phyloP scores from a whole-genome alignment of 2,113 vertebrate genomes.

The Scatophagus argus region DNA sequence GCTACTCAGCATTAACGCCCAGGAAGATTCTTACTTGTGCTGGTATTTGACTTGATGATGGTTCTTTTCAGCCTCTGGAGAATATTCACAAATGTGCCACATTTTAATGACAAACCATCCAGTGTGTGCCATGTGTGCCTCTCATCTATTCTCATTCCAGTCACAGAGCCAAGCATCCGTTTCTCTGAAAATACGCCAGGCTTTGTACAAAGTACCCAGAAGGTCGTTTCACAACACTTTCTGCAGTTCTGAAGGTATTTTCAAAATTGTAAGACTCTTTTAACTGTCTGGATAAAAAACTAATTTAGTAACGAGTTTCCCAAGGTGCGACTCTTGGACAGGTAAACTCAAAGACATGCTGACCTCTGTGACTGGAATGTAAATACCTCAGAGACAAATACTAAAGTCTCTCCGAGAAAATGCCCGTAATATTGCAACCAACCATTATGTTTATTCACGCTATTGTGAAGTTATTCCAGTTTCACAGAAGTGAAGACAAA shows the following conservation, averaged over 20 bases:
- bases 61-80: background rate
- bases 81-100: background rate
- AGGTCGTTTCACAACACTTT: background rate
- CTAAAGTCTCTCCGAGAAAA: too few relatives aligned
- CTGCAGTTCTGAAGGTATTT: slow-evolving; percentile 2
- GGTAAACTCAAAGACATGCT: background rate
- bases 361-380: slow-evolving; percentile 2
- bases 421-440: background rate
- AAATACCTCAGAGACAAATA: background rate
- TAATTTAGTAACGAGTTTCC: too few relatives aligned
- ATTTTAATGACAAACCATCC: background rate
- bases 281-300: slow-evolving; percentile 11
- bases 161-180: background rate
- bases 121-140: too few relatives aligned
- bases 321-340: too few relatives aligned
- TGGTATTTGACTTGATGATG: background rate
- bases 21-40: background rate
- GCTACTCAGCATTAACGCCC: background rate
- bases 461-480: background rate
- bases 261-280: slow-evolving; percentile 19
- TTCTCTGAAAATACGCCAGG: background rate
- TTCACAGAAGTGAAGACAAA: background rate
- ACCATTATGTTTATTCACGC: background rate
- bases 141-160: background rate
- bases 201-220: slow-evolving; percentile 6